Base-by-base conservation (phyloP, 2,797 vertebrate species). In the Bovichtus diacanthus region DNA sequence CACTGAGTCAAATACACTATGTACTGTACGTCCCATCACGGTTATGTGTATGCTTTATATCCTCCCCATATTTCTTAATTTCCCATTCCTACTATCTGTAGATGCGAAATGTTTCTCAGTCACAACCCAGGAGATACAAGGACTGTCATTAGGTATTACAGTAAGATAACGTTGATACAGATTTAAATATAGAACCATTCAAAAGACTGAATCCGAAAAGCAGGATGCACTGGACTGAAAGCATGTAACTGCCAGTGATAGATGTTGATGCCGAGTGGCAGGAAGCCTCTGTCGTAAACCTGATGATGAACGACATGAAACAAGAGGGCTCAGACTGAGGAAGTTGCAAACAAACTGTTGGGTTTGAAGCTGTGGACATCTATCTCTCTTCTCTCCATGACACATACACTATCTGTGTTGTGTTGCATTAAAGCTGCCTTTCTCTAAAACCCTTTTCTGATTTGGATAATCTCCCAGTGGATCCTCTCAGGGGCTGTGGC, bases 391-490 rank as follows among this genome's bases (percentile, higher is more conserved):
- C 19, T 44, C 66, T 62, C 43, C 54, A 29, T 77, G 44, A 54
- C 39, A 59, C 36, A 82, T 43, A 64, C 53, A 69, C 55, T 70
- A 74, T 86, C 74, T 85, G 73, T 81, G 78, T 68, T 80, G 74
- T 71, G 75, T 80, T 79, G 85, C 81, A 74, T 90, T 89, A 77
- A 88, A 90, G 83, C 79, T 68, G 85, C 65, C 61, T 80, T 88
- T 89, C 71, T 84, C 78, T 87, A 84, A 93, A 89, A 91, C 49
- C 78, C 79, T 88, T 90, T 92, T 90, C 83, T 90, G 88, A 92
- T 92, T 93, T 91, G 87, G 88, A 81, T 93, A 92, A 94, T 94
- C 90, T 92, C 88, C 88, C 77, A 66, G 82, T 81, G 87, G 86
- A 92, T 90, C 85, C 88, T 80, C 82, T 90, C 76, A 63, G 76